Conservation (phyloP, 2,797 vertebrate species). For the Poeciliopsis gracilis region DNA sequence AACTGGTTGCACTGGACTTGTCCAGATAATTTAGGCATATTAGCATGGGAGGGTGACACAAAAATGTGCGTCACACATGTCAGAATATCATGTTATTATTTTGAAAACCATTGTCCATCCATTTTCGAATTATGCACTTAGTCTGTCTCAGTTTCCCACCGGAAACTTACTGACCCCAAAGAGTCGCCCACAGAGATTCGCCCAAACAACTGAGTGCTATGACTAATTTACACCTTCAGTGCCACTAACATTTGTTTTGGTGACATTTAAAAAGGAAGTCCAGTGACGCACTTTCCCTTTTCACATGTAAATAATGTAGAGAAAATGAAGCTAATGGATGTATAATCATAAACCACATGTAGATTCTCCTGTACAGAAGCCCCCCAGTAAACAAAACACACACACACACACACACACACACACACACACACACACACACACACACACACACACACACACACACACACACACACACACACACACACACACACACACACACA, state of each 20-base stretch:
- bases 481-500: no score
- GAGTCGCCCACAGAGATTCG: not conserved
- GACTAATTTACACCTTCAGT: not conserved
- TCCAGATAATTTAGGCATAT: not conserved
- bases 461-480: no score
- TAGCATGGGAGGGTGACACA: not conserved
- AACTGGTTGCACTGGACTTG: not conserved
- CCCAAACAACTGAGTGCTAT: not conserved
- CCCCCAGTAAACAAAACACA: no score
- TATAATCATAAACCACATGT: not conserved
- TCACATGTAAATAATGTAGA: not conserved
- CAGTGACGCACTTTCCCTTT: not conserved
- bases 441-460: no score
- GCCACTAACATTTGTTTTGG: not conserved
- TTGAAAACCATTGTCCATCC: not conserved
- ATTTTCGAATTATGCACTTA: not conserved
- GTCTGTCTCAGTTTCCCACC: not conserved
- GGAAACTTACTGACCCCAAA: not conserved
- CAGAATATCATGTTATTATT: not conserved
- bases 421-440: no score
- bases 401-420: no score
- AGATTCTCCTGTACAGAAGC: not conserved
- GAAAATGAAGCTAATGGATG: not conserved
- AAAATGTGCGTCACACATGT: not conserved
- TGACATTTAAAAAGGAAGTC: not conserved